Base-by-base conservation (phyloP, 2,888 invertebrate species). In the Alloscopus bannaensis region DNA sequence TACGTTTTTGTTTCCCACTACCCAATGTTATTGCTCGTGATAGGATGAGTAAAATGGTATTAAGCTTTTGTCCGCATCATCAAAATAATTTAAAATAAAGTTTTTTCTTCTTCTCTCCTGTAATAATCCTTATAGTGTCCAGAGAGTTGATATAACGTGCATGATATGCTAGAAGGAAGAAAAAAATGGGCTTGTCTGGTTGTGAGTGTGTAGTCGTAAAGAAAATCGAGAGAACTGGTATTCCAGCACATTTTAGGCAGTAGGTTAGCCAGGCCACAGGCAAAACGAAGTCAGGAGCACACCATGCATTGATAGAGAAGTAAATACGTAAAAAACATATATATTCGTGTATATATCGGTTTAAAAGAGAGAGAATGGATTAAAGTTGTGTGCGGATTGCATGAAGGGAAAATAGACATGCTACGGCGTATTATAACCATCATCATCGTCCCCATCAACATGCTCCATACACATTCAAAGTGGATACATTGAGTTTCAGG, bases 31-130 rank as follows among this genome's bases (percentile, higher is more conserved):
- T 16, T n/a, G 28, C 11, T 36, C 31, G 18, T 60, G 60, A 60
- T 60, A 36, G 24, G 60, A 60, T 60, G 60, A 20, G 60, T 60
- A 60, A 60, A 60, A 60, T 60, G 29, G 36, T 60, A 60, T 60
- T 60, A 60, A 60, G 60, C 31, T 60, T 60, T 60, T 36, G 60
- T 60, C 60, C 31, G 36, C 60, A 60, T 60, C 60, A 60, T 29
- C 18, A 20, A 60, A 36, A 29, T 22, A 29, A 52, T 24, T 16
- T 52, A 52, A 52, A 52, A 26, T 24, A 55, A 18, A 22, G 11
- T 55, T 55, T 45, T 55, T 55, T 55, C 28, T 26, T 55, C 55
- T 55, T 28, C 11, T n/a, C 22, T 3, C 20, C 2, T n/a, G 36
- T 13, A 8, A 36, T 36, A 36, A 6, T 36, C 36, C 36, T 8